Evolutionary conservation across 2,797 vertebrate genomes (phyloP).

Genomic region (Oryzias sinensis): DNA sequence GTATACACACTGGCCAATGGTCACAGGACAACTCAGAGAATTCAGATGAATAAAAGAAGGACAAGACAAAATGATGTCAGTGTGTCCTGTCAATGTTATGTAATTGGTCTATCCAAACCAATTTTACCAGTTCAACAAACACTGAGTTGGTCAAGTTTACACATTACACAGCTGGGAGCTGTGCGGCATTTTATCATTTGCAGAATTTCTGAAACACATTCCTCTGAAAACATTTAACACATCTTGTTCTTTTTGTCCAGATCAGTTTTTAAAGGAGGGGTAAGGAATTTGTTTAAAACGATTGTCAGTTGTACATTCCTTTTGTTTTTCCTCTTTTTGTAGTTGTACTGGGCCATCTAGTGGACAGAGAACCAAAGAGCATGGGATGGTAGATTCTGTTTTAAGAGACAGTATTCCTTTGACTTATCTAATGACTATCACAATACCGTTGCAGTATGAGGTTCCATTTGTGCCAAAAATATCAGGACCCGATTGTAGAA

Average conservation of each 20-base stretch:
- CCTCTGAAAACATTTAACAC: not conserved
- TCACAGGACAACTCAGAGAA: no score
- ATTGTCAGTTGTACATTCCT: not conserved
- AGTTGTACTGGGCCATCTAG: slow-evolving; percentile 32
- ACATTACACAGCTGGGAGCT: slow-evolving; percentile 14
- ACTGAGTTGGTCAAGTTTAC: not conserved
- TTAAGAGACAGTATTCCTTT: not conserved
- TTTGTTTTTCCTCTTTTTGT: not conserved
- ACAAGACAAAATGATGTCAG: no score
- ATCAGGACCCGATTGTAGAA: no score
- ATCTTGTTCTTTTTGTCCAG: not conserved
- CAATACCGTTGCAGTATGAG: not conserved
- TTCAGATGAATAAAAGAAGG: no score
- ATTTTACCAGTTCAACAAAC: slow-evolving; percentile 1
- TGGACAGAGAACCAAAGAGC: slow-evolving; percentile 33
- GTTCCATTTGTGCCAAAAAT: no score
- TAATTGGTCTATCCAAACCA: not conserved
- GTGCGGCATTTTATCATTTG: slow-evolving; percentile 4
- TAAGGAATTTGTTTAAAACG: not conserved
- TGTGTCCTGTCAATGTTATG: no score
- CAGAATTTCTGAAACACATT: slow-evolving; percentile 1
- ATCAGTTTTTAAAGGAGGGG: not conserved
- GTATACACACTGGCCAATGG: no score
- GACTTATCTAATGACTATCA: not conserved
- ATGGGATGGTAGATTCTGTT: slow-evolving; percentile 8